phyloP scores from a whole-genome alignment of 2,113 vertebrate genomes.

The Ictidomys tridecemlineatus region DNA sequence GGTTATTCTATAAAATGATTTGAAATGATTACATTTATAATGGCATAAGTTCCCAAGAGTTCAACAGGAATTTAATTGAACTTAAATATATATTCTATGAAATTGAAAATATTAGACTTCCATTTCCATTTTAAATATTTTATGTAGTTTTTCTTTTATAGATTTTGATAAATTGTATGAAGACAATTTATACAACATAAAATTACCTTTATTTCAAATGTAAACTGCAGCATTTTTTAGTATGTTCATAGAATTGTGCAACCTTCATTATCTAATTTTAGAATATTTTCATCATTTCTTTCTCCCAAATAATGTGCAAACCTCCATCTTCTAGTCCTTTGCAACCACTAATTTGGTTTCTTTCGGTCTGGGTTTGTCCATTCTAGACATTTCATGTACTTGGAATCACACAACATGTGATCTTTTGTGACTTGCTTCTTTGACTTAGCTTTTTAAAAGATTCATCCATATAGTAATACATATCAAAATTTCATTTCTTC shows the following conservation, averaged over 20 bases:
- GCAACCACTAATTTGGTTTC: background rate
- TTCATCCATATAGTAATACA: background rate
- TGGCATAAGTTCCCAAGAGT: background rate
- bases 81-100: background rate
- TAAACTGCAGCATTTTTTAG: background rate
- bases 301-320: background rate
- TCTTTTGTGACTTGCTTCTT: background rate
- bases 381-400: background rate
- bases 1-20: background rate
- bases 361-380: background rate
- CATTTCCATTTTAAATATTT: background rate
- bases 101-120: slow-evolving; percentile 2
- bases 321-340: fast-evolving
- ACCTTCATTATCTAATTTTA: background rate
- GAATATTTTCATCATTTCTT: background rate
- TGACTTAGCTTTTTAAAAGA: background rate
- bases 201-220: background rate
- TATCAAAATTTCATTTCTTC: background rate
- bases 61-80: slow-evolving; percentile 22
- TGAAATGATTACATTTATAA: background rate
- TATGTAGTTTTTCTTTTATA: background rate
- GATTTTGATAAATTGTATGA: background rate
- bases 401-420: background rate
- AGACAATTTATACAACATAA: background rate
- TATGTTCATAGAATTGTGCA: background rate